These are phyloP conservation scores for Stenoptilia bipunctidactyla DNA, from an alignment of 2,888 invertebrate species.

Conservation along the genomic window DNA sequence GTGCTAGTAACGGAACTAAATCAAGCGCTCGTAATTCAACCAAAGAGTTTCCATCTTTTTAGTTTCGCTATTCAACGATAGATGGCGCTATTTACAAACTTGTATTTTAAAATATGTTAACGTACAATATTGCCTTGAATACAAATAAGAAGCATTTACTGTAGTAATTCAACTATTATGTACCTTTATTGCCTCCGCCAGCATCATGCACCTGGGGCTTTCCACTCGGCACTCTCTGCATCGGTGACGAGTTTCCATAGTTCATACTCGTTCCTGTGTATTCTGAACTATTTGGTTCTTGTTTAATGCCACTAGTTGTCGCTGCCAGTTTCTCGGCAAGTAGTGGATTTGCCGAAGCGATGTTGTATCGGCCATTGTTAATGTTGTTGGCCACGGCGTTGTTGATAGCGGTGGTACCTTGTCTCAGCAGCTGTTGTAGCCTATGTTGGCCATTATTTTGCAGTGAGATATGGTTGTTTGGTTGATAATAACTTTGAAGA, in stretches of 20 bases:
- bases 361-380: conserved; percentile 78
- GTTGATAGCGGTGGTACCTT: conserved; percentile 62
- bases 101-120: too few species aligned
- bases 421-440: conserved; percentile 52
- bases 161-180: conserved; percentile 9
- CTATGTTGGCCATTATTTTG: conserved; percentile 58
- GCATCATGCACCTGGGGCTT: conserved; percentile 66
- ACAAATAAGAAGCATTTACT: too few species aligned
- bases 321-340: conserved; percentile 87
- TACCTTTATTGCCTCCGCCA: conserved; percentile 67
- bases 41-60: too few species aligned
- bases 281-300: conserved; percentile 62
- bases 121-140: too few species aligned
- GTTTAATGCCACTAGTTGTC: conserved; percentile 75
- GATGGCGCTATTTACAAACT: conserved; percentile 22
- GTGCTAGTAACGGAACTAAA: too few species aligned
- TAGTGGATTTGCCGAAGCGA: conserved; percentile 88
- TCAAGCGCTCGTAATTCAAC: too few species aligned
- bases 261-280: conserved; percentile 64
- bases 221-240: conserved; percentile 66
- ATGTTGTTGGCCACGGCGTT: conserved; percentile 55
- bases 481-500: conserved; percentile 57
- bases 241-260: conserved; percentile 61
- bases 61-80: conserved; percentile 21
- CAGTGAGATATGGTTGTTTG: conserved; percentile 38